Base-by-base conservation (phyloP, 2,797 vertebrate species). In the Anas acuta region DNA sequence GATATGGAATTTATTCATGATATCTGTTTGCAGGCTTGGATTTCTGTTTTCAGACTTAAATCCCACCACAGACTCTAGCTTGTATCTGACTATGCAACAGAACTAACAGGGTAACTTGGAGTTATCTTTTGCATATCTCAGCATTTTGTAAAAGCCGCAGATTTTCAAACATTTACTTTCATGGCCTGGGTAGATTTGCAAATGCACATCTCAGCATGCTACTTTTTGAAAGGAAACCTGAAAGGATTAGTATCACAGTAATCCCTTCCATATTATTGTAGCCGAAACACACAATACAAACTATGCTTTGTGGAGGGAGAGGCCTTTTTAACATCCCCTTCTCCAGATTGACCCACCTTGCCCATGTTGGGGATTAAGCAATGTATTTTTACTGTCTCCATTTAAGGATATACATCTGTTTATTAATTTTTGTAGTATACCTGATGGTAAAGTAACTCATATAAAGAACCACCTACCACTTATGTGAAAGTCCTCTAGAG, bases 41-140 rank as follows among this genome's bases (percentile, higher is more conserved):
- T 95, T 92, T 90, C n/a, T 53, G 32, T 91, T 91, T 92, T 70
- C 64, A 87, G 67, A 57, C 67, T 57, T 47, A 80, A 92, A 83
- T 93, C 92, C 39, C 43, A 37, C 20, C 62, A 17, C 69, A 51
- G 20, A 16, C 49, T 82, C 43, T 51, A 71, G 61, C n/a, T 69
- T 16, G 4, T 53, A 71, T 80, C 84, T 92, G 43, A 35, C 69
- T 58, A 49, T 43, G 37, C 39, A 75, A 6, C 51, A 41, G 23
- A 28, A 54, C 47, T 53, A 64, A 32, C 62, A 71, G 41, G 28
- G 70, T 70, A 73, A 75, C 74, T 82, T 72, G 7, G 26, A 54
- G 51, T 58, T 58, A 81, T 60, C 71, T 58, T 92, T 43, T 56
- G 41, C 30, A 25, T 60, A 74, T 61, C n/a, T 49, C 61, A 43